Conservation (phyloP, 2,113 vertebrate species). For the Myodes glareolus region DNA sequence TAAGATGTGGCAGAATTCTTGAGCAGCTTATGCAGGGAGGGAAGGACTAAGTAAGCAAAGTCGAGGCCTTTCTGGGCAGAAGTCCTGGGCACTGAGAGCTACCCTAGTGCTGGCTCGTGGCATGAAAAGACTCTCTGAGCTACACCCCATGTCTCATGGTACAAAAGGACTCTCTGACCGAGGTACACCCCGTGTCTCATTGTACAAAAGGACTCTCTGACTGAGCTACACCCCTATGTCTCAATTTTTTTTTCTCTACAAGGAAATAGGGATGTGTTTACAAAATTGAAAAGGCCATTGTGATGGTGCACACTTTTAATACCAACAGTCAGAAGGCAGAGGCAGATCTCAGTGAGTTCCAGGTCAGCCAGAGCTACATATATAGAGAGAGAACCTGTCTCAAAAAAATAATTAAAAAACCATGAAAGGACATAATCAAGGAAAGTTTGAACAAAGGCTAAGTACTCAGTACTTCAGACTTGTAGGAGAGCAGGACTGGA, state of each 20-base stretch:
- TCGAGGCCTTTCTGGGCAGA: background rate
- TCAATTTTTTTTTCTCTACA: background rate
- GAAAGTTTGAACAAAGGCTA: background rate
- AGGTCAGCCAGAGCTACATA: background rate
- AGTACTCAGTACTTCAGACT: background rate
- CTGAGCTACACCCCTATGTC: background rate
- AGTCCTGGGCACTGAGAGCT: background rate
- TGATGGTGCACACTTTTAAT: background rate
- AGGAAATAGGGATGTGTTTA: background rate
- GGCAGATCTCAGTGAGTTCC: background rate
- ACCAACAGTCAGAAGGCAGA: background rate
- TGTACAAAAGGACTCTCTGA: no score
- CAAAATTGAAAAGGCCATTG: background rate
- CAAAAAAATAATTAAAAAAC: background rate
- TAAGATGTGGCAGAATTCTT: background rate
- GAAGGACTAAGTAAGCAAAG: background rate
- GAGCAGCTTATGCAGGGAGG: background rate
- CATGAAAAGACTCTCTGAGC: background rate
- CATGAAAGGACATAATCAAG: no score
- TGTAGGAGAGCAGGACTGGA: background rate
- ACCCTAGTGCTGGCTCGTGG: no score
- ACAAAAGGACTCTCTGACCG: no score
- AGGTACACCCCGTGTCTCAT: background rate
- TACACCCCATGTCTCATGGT: background rate
- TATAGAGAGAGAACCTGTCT: background rate